Conservation (phyloP, 2,797 vertebrate species). For the Anguilla obscura region DNA sequence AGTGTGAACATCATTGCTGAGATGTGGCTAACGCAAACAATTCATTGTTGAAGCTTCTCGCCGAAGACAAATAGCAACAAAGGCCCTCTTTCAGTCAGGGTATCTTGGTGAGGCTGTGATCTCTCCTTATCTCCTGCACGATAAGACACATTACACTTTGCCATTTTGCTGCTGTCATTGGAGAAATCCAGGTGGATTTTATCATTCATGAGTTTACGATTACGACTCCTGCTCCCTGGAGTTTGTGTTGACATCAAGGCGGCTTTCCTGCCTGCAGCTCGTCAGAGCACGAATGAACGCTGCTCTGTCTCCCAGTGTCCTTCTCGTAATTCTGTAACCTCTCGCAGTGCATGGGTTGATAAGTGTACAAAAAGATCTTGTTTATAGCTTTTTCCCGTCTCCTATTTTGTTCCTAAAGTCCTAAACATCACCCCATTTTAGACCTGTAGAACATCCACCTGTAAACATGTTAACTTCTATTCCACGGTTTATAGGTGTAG, state of each 20-base stretch:
- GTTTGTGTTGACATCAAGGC: background rate
- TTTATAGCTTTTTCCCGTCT: background rate
- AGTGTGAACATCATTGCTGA: background rate
- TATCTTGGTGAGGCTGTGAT: constrained; percentile 60
- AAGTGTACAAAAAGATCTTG: background rate
- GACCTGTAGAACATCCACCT: background rate
- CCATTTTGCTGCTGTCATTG: constrained; percentile 55
- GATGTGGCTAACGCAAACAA: constrained; percentile 41
- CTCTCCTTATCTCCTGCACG: constrained; percentile 57
- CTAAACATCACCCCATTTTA: background rate
- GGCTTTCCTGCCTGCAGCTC: background rate
- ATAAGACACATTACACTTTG: constrained; percentile 61
- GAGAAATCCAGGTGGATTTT: constrained; percentile 42
- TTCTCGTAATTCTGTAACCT: background rate
- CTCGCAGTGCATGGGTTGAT: background rate
- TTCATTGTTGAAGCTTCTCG: constrained; percentile 59
- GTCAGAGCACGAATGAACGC: background rate
- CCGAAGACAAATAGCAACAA: constrained; percentile 57
- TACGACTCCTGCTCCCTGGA: background rate
- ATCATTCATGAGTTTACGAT: constrained; percentile 25
- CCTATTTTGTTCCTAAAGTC: background rate
- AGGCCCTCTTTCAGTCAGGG: constrained; percentile 58
- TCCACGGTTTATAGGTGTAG: background rate
- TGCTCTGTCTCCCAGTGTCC: background rate
- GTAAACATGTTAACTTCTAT: background rate